Evolutionary conservation across 2,888 invertebrate genomes (phyloP), one percentile per base, ranked within the genome.

Genomic region (Unio delphinus): DNA sequence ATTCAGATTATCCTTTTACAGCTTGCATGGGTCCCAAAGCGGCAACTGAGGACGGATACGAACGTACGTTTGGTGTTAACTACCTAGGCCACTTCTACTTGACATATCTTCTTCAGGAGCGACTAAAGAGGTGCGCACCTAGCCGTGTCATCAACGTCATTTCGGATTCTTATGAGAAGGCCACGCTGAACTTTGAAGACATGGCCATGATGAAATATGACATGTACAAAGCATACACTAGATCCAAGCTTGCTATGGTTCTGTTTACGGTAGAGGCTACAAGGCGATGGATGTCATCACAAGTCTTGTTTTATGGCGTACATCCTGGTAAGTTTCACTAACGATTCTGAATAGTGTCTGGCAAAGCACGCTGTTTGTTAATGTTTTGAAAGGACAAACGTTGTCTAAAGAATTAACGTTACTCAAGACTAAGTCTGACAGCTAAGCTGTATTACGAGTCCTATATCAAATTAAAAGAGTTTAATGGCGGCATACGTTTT

Each of bases 41-140:
- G 0, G 80, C 76, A 7, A 85, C 87, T 2, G 78, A 76, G 7
- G 86, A 88, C 68, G 84, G 84, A 0, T 76, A 82, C 45, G 88
- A 88, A 73, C 69, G 80, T 26, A 69, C 68, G 18, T 81, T 88
- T 59, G 87, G 85, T 4, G 86, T 87, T 17, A 88, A 88, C 78
- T 83, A 85, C 73, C 78, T 88, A 6, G 86, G 87, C 6, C 87
- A 87, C 67, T 87, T 86, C 78, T 83, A 85, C 70, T 80, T 88
- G 67, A 87, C 87, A 4, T 70, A 82, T 62, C 78, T 87, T 7
- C 74, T 87, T 55, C 72, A 76, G 57, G 82, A 83, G 45, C 81
- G 80, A 66, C 75, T 84, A 59, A 72, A 74, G 67, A 77, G 79
- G 60, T 80, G 81, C n/a, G 82, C 85, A 7, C 87, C 88, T 3